Base-by-base conservation (phyloP, 2,888 invertebrate species). In the Diarsia brunnea region DNA sequence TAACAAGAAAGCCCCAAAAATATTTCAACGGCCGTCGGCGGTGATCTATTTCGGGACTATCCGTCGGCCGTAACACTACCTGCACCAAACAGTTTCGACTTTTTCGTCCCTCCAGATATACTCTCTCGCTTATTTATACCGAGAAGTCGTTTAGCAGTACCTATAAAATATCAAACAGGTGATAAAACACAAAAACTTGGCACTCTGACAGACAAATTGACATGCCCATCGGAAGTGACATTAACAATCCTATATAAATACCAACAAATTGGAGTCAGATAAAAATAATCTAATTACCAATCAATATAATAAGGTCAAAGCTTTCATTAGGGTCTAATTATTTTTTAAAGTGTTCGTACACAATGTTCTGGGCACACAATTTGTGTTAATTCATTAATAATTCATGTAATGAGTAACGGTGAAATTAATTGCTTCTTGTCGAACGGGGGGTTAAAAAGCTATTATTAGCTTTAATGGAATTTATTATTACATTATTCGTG, bases 171-270 rank as follows among this genome's bases (percentile, higher is more conserved):
- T 82, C 85, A 83, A 73, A 61, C 78, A 84, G 78, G 82, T 81
- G 82, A 85, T 86, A 87, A 90, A 89, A 90, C 87, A 86, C 78
- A 81, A 85, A 84, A 84, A 85, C 86, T 91, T 91, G 91, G 91
- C 91, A 89, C 69, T 21, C 78, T 82, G 85, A 84, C 89, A 90
- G 85, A 89, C 87, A 87, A 88, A 89, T 88, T 82, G 88, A 89
- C 86, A 83, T 70, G 76, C 64, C 75, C 78, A 85, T 88, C 83
- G 85, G 85, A 90, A 90, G 79, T 90, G 87, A 90, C 91, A 90
- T 90, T 90, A 88, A 81, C 84, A 73, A 87, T 85, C 87, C 84
- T 78, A 81, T 88, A 85, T 84, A 88, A 85, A 88, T 88, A 88
- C 87, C 81, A 84, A 88, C 88, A 88, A 88, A 88, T 88, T 88